Conservation (phyloP, 2,888 invertebrate species). For the Spodoptera picta region DNA sequence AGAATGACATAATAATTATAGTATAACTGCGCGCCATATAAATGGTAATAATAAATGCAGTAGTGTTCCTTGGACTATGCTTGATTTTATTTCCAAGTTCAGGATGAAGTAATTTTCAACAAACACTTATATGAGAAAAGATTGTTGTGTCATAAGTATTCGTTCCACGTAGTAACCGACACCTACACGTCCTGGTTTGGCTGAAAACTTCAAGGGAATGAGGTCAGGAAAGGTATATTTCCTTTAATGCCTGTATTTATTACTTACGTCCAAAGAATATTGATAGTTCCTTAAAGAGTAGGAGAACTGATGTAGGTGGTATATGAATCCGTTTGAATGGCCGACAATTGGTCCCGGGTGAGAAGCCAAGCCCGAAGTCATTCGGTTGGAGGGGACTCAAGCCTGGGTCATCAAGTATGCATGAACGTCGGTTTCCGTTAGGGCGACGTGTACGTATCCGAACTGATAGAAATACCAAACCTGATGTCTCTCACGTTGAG, state of each 20-base stretch:
- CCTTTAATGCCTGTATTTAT: constrained; percentile 34
- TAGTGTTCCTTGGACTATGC: constrained; percentile 18
- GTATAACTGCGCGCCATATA: constrained; percentile 25
- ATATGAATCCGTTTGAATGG: constrained; percentile 40
- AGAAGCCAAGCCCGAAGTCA: constrained; percentile 52
- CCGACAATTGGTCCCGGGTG: constrained; percentile 51
- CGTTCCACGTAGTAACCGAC: constrained; percentile 51
- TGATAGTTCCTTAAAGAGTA: constrained; percentile 33
- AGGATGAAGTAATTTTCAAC: too few relatives aligned
- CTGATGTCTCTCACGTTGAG: constrained; percentile 42
- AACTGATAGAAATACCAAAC: constrained; percentile 55
- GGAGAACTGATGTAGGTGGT: constrained; percentile 27
- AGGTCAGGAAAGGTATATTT: constrained; percentile 32
- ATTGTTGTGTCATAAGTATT: constrained; percentile 35
- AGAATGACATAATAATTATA: constrained; percentile 29
- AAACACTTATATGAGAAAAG: too few relatives aligned
- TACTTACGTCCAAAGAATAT: constrained; percentile 42
- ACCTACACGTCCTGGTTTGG: constrained; percentile 45
- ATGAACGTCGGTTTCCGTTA: constrained; percentile 73
- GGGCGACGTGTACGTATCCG: constrained; percentile 48
- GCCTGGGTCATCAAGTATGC: constrained; percentile 74
- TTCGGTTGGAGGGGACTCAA: constrained; percentile 59
- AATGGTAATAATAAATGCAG: constrained; percentile 23
- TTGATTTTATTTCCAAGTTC: constrained; percentile 25
- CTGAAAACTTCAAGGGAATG: constrained; percentile 45